These are phyloP conservation scores for Anableps anableps DNA, from an alignment of 2,797 vertebrate genomes.

Conservation along the genomic window DNA sequence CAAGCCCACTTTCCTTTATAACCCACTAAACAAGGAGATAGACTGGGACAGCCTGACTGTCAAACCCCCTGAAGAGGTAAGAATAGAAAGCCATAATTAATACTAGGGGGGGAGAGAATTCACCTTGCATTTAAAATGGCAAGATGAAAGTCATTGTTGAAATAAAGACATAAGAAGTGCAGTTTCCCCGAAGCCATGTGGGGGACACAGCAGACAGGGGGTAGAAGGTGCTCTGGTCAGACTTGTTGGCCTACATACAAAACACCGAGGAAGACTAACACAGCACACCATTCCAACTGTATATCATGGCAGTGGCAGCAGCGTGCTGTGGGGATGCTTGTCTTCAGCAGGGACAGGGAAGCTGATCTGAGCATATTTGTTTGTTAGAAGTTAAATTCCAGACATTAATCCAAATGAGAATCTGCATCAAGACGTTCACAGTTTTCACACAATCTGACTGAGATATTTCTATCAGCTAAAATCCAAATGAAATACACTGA, in stretches of 20 bases:
- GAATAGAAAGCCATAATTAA: neutral
- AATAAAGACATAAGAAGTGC: too few relatives aligned
- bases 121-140: neutral
- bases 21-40: constrained; percentile 91
- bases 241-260: too few relatives aligned
- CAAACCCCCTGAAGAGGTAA: constrained; percentile 92
- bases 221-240: too few relatives aligned
- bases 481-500: neutral
- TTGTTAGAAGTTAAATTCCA: neutral
- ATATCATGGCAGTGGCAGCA: too few relatives aligned
- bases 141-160: neutral
- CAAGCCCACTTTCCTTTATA: constrained; percentile 91
- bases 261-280: too few relatives aligned
- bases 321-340: too few relatives aligned
- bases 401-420: neutral
- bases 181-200: too few relatives aligned
- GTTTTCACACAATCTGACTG: neutral
- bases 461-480: neutral
- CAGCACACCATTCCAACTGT: too few relatives aligned
- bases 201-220: too few relatives aligned
- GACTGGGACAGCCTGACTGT: constrained; percentile 93
- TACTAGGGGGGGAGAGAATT: neutral
- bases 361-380: neutral
- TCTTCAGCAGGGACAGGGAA: too few relatives aligned
- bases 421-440: neutral